A percentile compares a stretch with the other conserved stretches of the same genome.
phyloP scores from a whole-genome alignment of 2,113 vertebrate species.

The Ancistrus triradiatus region DNA sequence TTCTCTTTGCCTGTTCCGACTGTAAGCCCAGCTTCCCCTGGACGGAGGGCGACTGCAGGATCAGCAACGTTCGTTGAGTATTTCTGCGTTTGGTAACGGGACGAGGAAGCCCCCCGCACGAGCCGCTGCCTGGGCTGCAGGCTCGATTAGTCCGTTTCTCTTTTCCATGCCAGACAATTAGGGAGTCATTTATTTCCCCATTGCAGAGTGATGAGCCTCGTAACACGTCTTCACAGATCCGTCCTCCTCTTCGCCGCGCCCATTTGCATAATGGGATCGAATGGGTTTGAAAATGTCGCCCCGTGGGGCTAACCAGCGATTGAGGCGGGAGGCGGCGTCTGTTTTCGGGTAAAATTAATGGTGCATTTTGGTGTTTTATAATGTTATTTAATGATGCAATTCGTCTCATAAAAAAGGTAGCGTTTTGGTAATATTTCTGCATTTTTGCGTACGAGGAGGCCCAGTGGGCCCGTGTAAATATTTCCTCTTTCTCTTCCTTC shows the following conservation, averaged over 20 bases:
- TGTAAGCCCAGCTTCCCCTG: no score
- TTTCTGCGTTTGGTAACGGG: no score
- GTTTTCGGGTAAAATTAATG: conserved; percentile 98
- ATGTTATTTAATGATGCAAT: conserved; percentile 99
- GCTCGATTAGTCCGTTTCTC: conserved; percentile 58
- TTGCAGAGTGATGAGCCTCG: conserved; percentile 72
- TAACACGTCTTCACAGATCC: conserved; percentile 77
- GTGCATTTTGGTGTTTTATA: conserved; percentile 99
- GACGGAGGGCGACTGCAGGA: no score
- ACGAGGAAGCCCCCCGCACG: no score
- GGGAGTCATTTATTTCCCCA: conserved; percentile 83
- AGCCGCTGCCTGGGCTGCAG: conserved; percentile 37
- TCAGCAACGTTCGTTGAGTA: no score
- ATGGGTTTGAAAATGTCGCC: conserved; percentile 80
- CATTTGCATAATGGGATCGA: conserved; percentile 89
- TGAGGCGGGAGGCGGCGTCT: conserved; percentile 84
- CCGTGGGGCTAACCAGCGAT: conserved; percentile 85
- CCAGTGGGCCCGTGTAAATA: conserved; percentile 81
- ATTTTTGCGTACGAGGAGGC: conserved; percentile 65
- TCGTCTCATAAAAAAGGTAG: conserved; percentile 88
- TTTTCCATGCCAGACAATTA: conserved; percentile 82
- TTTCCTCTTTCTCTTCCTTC: conserved; percentile 55
- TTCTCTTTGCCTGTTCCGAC: no score
- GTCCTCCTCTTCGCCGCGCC: conserved; percentile 72
- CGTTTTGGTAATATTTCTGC: conserved; percentile 80